Evolutionary conservation across 2,797 vertebrate genomes (phyloP).

Genomic region (Spizella passerina): DNA sequence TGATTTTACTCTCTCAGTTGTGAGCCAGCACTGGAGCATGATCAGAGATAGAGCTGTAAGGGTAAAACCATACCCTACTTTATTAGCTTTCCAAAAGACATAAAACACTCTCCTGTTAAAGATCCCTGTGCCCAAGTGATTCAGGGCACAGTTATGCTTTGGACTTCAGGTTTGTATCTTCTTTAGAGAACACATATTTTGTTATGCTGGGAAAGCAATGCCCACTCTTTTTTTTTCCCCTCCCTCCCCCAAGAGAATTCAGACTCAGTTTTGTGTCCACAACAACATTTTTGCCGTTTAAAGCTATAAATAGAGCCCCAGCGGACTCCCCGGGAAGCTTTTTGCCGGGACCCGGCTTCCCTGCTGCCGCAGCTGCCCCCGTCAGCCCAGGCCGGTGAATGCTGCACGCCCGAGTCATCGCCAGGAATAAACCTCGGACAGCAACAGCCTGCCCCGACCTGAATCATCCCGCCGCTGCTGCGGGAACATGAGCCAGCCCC

Average conservation of each 20-base stretch:
- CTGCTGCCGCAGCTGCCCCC: conserved; percentile 41
- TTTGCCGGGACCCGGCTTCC: not conserved
- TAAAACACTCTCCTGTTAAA: not conserved
- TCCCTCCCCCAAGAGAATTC: not conserved
- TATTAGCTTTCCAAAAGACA: not conserved
- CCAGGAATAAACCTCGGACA: conserved; percentile 74
- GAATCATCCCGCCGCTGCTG: conserved; percentile 22
- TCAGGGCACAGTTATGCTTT: not conserved
- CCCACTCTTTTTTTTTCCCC: rapidly evolving
- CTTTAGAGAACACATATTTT: not conserved
- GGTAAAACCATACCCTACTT: not conserved
- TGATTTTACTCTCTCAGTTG: not conserved
- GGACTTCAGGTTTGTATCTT: not conserved
- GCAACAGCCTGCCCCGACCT: not conserved
- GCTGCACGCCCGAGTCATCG: conserved; percentile 53
- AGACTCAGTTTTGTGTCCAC: not conserved
- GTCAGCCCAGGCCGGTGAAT: not conserved
- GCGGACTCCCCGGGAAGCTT: not conserved
- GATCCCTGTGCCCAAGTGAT: not conserved
- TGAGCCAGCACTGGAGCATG: not conserved
- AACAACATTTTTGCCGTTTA: conserved; percentile 21
- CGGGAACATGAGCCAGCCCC: conserved; percentile 45
- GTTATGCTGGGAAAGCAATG: not conserved
- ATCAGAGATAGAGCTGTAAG: not conserved
- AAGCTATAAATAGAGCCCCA: not conserved